Conservation (phyloP, 1,140 invertebrate species). For the Meloidogyne chitwoodi region DNA sequence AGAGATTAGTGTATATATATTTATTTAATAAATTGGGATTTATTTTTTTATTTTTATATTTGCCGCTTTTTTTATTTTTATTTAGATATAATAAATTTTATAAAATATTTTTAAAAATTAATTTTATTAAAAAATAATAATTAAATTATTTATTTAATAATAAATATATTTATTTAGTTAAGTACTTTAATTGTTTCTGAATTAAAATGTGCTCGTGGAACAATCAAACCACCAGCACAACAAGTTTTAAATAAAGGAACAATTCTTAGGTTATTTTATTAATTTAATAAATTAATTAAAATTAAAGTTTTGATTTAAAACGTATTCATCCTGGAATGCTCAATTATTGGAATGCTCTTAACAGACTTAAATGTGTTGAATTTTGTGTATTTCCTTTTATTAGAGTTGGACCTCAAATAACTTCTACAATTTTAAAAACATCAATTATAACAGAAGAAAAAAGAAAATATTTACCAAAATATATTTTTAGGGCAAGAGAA, state of each 20-base stretch:
- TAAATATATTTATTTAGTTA: background rate
- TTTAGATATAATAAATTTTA: too few relatives aligned
- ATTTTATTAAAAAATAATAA: too few relatives aligned
- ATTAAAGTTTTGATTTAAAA: conserved; percentile 15
- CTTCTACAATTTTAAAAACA: background rate
- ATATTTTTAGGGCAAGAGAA: conserved; percentile 16
- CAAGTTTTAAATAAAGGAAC: conserved; percentile 12
- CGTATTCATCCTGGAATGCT: conserved; percentile 2
- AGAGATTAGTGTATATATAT: background rate
- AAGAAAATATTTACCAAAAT: background rate
- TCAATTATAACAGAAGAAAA: background rate
- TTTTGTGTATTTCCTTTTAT: conserved; percentile 25
- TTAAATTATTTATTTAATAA: too few relatives aligned
- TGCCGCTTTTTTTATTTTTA: background rate
- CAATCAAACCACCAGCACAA: conserved; percentile 18
- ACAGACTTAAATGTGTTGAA: conserved; percentile 13
- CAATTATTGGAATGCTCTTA: conserved; percentile 5
- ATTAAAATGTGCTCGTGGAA: conserved; percentile 11
- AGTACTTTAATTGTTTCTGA: conserved; percentile 14
- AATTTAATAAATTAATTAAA: background rate
- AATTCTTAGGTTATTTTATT: conserved; percentile 1
- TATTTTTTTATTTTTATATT: background rate
- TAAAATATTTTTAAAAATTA: too few relatives aligned
- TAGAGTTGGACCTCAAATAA: conserved; percentile 10
- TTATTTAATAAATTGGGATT: background rate